phyloP scores from a whole-genome alignment of 2,113 vertebrate genomes.

The Muscicapa adusta region DNA sequence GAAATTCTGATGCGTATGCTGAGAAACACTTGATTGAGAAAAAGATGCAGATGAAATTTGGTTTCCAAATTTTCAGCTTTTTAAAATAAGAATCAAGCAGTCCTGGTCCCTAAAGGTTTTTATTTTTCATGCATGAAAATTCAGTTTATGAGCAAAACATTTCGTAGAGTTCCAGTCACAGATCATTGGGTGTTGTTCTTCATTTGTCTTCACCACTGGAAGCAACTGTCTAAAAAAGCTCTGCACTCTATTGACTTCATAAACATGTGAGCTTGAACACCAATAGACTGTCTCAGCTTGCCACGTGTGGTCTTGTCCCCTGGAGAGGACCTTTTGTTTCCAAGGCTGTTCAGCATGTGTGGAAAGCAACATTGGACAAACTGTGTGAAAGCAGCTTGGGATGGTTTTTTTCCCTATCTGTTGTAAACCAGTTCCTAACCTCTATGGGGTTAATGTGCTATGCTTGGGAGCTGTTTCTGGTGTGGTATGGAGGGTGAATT shows the following conservation, averaged over 20 bases:
- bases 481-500: neutral
- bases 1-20: neutral
- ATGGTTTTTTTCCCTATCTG: fast-evolving
- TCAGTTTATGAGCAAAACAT: conserved; percentile 60
- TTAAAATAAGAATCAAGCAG: conserved; percentile 38
- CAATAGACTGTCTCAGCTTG: neutral
- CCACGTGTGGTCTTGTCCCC: neutral
- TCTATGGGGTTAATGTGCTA: neutral
- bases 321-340: neutral
- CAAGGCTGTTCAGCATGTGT: neutral
- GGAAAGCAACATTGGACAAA: neutral
- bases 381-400: neutral
- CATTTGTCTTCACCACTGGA: conserved; percentile 57
- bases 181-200: conserved; percentile 47
- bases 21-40: neutral
- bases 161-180: conserved; percentile 58
- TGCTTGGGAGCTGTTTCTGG: neutral
- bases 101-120: conserved; percentile 27
- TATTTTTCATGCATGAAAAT: conserved; percentile 42
- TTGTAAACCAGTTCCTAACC: neutral
- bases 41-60: conserved; percentile 13
- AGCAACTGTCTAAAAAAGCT: conserved; percentile 26
- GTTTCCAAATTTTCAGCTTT: conserved; percentile 38
- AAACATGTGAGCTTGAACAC: neutral
- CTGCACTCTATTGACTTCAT: neutral